Evolutionary conservation across 2,113 vertebrate genomes (phyloP).

Genomic region (Agelaius tricolor): DNA sequence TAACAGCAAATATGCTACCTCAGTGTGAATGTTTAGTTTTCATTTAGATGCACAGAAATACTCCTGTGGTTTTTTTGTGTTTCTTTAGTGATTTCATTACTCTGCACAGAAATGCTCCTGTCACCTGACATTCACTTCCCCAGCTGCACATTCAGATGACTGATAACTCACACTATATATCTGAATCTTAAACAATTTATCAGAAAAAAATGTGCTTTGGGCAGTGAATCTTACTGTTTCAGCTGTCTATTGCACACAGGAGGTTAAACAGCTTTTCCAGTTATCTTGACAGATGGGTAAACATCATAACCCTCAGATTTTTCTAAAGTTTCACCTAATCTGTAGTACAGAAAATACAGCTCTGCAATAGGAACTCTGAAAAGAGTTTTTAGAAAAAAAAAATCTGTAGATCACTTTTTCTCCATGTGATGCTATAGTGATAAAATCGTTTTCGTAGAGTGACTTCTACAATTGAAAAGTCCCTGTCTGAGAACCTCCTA

Average conservation of each 20-base stretch:
- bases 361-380: neutral
- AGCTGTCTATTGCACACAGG: neutral
- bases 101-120: neutral
- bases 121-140: neutral
- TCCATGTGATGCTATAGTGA: neutral
- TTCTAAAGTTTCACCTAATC: neutral
- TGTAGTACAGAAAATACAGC: neutral
- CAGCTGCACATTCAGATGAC: neutral
- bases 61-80: rapidly evolving
- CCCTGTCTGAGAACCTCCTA: neutral
- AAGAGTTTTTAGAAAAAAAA: neutral
- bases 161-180: neutral
- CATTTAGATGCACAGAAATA: neutral
- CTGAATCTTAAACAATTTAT: neutral
- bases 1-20: neutral
- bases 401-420: neutral
- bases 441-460: neutral
- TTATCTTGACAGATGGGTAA: neutral
- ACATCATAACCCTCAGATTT: neutral
- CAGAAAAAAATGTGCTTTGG: neutral
- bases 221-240: neutral
- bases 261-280: neutral
- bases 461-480: neutral
- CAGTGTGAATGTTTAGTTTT: neutral
- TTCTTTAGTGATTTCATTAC: neutral